These are phyloP conservation scores for Synaphobranchus kaupii DNA, from an alignment of 2,797 vertebrate genomes.

Conservation along the genomic window DNA sequence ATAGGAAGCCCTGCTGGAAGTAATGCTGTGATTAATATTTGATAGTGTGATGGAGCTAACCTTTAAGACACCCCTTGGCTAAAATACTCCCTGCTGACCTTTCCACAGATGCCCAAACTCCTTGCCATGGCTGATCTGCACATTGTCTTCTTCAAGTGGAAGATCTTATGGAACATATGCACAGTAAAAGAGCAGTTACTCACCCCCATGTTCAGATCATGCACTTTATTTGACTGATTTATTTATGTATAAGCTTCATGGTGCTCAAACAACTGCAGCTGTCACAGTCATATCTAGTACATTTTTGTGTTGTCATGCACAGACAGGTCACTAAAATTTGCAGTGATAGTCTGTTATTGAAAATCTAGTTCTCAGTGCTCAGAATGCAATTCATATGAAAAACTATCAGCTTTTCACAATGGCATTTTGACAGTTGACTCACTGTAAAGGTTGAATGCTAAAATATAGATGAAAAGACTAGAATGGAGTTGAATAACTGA, in stretches of 20 bases:
- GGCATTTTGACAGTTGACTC: not conserved
- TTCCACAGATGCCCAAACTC: slow-evolving; percentile 45
- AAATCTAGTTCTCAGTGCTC: not conserved
- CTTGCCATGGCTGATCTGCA: not conserved
- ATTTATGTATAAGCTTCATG: not conserved
- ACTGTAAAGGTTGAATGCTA: not conserved
- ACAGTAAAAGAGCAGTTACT: not conserved
- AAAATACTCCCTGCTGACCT: slow-evolving; percentile 60
- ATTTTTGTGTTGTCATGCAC: not conserved
- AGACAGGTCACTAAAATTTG: not conserved
- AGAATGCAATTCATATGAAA: not conserved
- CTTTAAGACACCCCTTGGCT: slow-evolving; percentile 64
- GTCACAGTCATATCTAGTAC: not conserved
- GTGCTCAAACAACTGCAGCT: not conserved
- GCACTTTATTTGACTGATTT: slow-evolving; percentile 13
- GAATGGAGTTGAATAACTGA: not conserved
- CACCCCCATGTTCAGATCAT: not conserved
- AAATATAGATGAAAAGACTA: not conserved
- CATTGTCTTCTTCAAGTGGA: not conserved
- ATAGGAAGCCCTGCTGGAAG: slow-evolving; percentile 53
- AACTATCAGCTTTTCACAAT: not conserved
- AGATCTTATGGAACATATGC: not conserved
- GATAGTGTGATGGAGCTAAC: slow-evolving; percentile 64
- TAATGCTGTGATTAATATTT: slow-evolving; percentile 65
- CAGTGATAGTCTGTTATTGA: not conserved